These are phyloP conservation scores for Brachyistius frenatus DNA, from an alignment of 2,113 vertebrate species.

Conservation along the genomic window DNA sequence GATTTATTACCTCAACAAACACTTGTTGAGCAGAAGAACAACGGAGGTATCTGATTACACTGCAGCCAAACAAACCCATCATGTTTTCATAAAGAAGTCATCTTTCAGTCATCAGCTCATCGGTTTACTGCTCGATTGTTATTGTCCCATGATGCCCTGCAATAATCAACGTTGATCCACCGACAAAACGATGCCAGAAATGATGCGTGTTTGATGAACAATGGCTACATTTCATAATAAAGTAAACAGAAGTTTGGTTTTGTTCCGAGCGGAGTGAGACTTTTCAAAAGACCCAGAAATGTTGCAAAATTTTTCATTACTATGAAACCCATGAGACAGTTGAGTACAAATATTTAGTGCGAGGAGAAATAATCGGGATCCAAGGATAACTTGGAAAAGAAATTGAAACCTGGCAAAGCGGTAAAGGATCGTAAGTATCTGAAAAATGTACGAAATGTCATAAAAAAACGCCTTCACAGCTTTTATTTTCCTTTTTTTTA, in stretches of 20 bases:
- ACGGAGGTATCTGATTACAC: background rate
- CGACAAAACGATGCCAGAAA: no score
- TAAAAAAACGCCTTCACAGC: constrained; percentile 21
- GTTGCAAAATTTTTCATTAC: background rate
- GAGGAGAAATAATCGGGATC: constrained; percentile 23
- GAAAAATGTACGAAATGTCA: constrained; percentile 22
- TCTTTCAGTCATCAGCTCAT: no score
- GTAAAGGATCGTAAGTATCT: background rate
- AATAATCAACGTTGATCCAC: no score
- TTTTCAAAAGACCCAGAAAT: constrained; percentile 6
- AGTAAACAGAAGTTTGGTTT: constrained; percentile 1
- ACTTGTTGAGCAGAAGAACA: background rate
- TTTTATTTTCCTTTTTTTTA: constrained; percentile 31
- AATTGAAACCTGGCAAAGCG: constrained; percentile 15
- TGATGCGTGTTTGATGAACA: no score
- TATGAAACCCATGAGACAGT: background rate
- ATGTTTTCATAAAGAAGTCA: background rate
- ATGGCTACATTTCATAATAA: background rate
- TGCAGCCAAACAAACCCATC: constrained; percentile 6
- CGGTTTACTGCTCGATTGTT: no score
- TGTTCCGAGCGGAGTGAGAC: background rate
- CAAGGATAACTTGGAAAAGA: constrained; percentile 19
- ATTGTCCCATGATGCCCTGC: no score
- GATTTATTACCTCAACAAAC: constrained; percentile 3
- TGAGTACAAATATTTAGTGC: background rate